A percentile compares a stretch with the other conserved stretches of the same genome.
Evolutionary conservation across 2,888 invertebrate species (phyloP).

Genomic region (Terebella lapidaria): DNA sequence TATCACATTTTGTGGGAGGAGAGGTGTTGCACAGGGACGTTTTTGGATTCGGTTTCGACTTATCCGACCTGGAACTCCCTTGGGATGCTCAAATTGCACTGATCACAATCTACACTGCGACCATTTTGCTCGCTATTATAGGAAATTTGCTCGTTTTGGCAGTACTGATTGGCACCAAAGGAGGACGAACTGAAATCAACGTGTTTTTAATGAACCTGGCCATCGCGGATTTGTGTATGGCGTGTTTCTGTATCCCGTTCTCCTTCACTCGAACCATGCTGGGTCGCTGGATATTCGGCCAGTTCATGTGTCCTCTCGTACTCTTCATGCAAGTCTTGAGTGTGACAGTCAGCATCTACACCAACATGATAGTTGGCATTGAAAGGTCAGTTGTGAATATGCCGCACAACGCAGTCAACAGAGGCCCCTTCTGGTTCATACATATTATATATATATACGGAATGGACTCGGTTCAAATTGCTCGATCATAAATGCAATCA

Average conservation of each 20-base stretch:
- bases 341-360: too few species aligned
- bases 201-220: conserved; percentile 77
- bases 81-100: conserved; percentile 36
- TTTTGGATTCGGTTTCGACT: too few species aligned
- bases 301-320: too few species aligned
- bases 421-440: too few species aligned
- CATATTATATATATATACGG: too few species aligned
- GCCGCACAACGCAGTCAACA: too few species aligned
- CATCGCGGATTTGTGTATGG: conserved; percentile 83
- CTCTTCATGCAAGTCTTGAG: conserved; percentile 53
- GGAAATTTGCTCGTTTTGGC: conserved; percentile 56
- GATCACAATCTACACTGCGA: conserved; percentile 54
- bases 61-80: conserved; percentile 8
- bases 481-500: too few species aligned
- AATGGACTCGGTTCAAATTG: too few species aligned
- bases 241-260: conserved; percentile 84
- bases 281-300: conserved; percentile 56
- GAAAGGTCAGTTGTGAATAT: too few species aligned
- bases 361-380: too few species aligned
- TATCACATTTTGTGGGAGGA: too few species aligned
- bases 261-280: conserved; percentile 60
- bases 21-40: too few species aligned
- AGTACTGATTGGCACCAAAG: conserved; percentile 52
- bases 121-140: conserved; percentile 53
- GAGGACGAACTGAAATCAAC: conserved; percentile 46